phyloP scores from a whole-genome alignment of 2,888 invertebrate species.

The Tachina lurida region DNA sequence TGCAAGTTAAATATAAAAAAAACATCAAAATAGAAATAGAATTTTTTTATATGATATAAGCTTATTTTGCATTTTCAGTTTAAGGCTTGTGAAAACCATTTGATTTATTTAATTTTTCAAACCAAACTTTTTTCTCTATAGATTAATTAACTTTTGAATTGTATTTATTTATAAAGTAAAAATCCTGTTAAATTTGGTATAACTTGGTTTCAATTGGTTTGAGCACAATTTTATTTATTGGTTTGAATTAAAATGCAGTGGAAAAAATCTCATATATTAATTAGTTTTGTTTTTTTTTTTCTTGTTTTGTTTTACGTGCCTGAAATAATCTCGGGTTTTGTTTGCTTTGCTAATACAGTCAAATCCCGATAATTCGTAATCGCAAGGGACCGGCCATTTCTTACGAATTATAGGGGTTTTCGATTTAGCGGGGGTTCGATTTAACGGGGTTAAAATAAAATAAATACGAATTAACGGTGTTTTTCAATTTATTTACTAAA shows the following conservation, averaged over 20 bases:
- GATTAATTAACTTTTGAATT: slow-evolving; percentile 13
- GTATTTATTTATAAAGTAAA: slow-evolving; percentile 11
- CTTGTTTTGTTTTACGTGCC: slow-evolving; percentile 1
- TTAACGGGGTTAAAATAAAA: no score
- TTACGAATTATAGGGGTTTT: no score
- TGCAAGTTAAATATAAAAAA: not conserved
- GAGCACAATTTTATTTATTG: slow-evolving; percentile 25
- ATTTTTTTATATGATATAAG: not conserved
- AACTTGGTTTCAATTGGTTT: slow-evolving; percentile 46
- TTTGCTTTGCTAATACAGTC: slow-evolving; percentile 2
- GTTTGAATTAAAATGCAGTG: slow-evolving; percentile 31
- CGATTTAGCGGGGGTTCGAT: no score
- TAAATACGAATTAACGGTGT: no score
- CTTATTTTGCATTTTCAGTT: slow-evolving; percentile 11
- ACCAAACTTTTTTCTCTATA: not conserved
- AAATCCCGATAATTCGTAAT: no score
- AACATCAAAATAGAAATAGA: not conserved
- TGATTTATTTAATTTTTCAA: not conserved
- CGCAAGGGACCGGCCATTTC: no score
- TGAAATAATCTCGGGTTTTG: slow-evolving; percentile 18
- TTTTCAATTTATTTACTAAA: no score
- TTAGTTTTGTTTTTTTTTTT: not conserved
- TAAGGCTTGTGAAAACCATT: slow-evolving; percentile 3
- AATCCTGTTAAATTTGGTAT: slow-evolving; percentile 45
- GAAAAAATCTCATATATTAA: not conserved